Evolutionary conservation across 1,140 invertebrate genomes (phyloP).

Genomic region (Neelides sp.): DNA sequence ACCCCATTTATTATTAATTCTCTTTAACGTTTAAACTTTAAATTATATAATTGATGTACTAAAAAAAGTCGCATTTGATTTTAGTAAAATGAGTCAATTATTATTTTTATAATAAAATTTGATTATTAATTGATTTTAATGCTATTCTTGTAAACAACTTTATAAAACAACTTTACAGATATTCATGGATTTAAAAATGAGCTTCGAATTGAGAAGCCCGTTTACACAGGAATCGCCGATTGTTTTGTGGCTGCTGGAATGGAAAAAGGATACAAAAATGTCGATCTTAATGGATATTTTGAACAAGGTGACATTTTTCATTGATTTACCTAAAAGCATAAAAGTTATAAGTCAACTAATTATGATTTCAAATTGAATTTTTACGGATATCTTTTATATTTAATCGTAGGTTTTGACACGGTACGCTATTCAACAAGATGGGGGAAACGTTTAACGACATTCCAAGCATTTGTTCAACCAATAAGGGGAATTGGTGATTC

Average conservation of each 20-base stretch:
- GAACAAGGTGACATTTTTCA: not conserved
- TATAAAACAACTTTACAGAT: not conserved
- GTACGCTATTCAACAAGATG: no score
- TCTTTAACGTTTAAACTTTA: not conserved
- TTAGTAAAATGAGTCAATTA: no score
- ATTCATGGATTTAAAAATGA: slow-evolving; percentile 5
- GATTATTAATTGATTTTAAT: no score
- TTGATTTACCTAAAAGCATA: not conserved
- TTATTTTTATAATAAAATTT: no score
- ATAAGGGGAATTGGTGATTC: no score
- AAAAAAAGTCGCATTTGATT: not conserved
- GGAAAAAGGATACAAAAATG: not conserved
- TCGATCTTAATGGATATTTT: not conserved
- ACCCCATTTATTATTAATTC: not conserved
- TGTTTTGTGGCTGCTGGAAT: not conserved
- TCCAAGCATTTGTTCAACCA: no score
- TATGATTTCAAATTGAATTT: not conserved
- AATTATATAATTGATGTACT: slow-evolving; percentile 3
- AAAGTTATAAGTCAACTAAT: not conserved
- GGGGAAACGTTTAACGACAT: no score
- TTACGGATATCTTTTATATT: not conserved
- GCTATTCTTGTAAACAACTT: slow-evolving; percentile 2
- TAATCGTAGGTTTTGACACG: no score
- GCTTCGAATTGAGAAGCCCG: not conserved
- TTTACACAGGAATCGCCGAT: slow-evolving; percentile 2